Evolutionary conservation across 2,113 vertebrate species (phyloP).

Genomic region (Loxodonta africana): DNA sequence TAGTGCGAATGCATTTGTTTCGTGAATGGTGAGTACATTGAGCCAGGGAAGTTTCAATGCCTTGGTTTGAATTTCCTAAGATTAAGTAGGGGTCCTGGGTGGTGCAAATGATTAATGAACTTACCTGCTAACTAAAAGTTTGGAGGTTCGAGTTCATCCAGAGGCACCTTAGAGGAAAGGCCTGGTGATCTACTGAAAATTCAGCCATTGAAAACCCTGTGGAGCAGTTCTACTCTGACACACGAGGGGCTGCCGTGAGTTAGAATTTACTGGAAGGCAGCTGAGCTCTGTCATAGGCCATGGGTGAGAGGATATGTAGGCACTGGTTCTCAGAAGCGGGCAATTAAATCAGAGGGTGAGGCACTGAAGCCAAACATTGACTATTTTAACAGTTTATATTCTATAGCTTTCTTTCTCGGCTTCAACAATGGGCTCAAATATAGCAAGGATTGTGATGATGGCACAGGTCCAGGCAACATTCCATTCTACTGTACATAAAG

Average conservation of each 20-base stretch:
- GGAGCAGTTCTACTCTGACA: too few species aligned
- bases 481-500: not conserved
- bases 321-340: not conserved
- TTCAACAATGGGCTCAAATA: not conserved
- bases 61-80: not conserved
- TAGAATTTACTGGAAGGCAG: not conserved
- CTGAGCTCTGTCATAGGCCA: not conserved
- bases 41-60: fast-evolving
- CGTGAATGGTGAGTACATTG: not conserved
- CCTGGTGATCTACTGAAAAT: too few species aligned
- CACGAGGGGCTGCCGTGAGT: too few species aligned
- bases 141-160: not conserved
- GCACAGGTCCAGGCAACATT: not conserved
- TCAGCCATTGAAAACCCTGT: too few species aligned
- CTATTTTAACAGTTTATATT: not conserved
- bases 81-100: not conserved
- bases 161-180: not conserved
- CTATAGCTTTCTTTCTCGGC: not conserved
- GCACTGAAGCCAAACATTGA: not conserved
- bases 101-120: not conserved
- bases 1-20: not conserved
- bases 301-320: fast-evolving
- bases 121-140: not conserved
- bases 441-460: not conserved
- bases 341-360: not conserved